phyloP scores from a whole-genome alignment of 2,113 vertebrate species.

The Ciconia maguari region DNA sequence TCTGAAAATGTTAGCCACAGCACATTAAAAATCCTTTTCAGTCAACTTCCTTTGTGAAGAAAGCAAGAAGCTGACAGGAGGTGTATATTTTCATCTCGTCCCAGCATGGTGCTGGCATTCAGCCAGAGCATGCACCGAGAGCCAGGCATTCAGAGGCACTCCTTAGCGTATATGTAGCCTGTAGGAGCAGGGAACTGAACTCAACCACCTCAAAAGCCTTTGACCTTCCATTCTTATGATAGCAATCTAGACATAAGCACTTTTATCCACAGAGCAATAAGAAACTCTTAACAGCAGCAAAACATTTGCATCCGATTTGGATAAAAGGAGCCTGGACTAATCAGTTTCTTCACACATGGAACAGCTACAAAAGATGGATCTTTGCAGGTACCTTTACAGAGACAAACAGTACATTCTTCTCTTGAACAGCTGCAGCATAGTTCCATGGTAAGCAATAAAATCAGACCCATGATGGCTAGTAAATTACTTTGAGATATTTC shows the following conservation, averaged over 20 bases:
- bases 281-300: background rate
- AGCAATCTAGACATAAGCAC: background rate
- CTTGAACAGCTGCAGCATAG: background rate
- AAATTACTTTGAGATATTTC: conserved; percentile 33
- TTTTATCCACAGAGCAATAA: background rate
- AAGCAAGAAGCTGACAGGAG: background rate
- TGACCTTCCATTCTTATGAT: background rate
- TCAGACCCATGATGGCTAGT: background rate
- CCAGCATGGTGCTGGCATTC: background rate
- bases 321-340: background rate
- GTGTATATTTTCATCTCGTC: background rate
- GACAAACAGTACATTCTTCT: background rate
- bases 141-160: background rate
- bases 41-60: background rate
- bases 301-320: background rate
- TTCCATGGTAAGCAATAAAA: conserved; percentile 29
- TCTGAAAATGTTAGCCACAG: background rate
- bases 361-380: background rate
- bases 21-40: background rate
- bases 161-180: rapidly evolving
- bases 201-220: background rate
- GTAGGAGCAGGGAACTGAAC: background rate
- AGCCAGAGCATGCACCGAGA: background rate
- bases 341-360: background rate
- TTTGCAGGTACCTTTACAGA: background rate